Percentiles rank a stretch among this genome's conserved stretches.
These are phyloP conservation scores for Drosophila suzukii DNA, from an alignment of 1,140 invertebrate species.

Conservation along the genomic window DNA sequence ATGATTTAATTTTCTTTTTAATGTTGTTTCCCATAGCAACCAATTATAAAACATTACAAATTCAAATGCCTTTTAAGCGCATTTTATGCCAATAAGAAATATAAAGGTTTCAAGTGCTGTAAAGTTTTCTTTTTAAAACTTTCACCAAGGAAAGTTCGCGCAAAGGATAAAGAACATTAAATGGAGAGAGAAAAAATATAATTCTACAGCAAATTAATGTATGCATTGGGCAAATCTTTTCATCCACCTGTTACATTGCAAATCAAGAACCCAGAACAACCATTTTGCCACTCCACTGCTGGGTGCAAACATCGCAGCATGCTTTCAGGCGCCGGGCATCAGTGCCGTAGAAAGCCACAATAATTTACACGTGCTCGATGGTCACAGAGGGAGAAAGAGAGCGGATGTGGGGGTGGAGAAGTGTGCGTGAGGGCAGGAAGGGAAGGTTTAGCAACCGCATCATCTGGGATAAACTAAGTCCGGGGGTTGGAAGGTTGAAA, in stretches of 20 bases:
- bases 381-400: slow-evolving; percentile 1
- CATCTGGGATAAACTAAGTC: slow-evolving; percentile 44
- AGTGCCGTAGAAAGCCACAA: slow-evolving; percentile 53
- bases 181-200: no score
- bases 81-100: no score
- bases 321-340: slow-evolving; percentile 54
- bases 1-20: no score
- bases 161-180: no score
- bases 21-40: no score
- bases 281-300: slow-evolving; percentile 1
- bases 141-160: no score
- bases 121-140: no score
- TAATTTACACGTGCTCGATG: slow-evolving; percentile 69
- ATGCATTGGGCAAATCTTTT: neutral
- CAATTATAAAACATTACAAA: no score
- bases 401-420: neutral
- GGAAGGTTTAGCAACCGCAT: slow-evolving; percentile 27
- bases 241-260: slow-evolving; percentile 10
- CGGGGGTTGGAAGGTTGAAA: slow-evolving; percentile 33
- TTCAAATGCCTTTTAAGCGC: no score
- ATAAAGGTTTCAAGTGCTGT: no score
- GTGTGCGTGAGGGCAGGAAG: neutral
- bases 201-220: no score
- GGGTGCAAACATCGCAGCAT: slow-evolving; percentile 33
- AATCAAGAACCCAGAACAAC: neutral